These are phyloP conservation scores for Rhizoglyphus robini DNA, from an alignment of 1,140 invertebrate species.

Conservation along the genomic window DNA sequence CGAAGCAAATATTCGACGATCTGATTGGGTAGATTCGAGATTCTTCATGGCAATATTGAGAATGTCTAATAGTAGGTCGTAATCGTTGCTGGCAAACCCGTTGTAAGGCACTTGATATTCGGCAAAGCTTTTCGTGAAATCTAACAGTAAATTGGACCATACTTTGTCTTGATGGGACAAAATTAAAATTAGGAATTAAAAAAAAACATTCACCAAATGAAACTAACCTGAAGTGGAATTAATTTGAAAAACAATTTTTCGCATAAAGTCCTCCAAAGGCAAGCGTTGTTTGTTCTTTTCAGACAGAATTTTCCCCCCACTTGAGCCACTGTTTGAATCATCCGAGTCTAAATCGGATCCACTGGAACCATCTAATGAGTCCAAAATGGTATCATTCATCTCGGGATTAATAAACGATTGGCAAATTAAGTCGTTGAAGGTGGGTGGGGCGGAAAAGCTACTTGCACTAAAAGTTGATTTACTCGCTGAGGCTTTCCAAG, in stretches of 20 bases:
- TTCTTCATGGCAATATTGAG: slow-evolving; percentile 1
- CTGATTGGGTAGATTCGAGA: neutral
- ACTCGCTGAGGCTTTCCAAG: no score
- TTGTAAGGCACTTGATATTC: neutral
- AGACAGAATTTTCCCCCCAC: no score
- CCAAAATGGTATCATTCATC: no score
- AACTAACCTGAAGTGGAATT: neutral
- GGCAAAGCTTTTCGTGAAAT: slow-evolving; percentile 12
- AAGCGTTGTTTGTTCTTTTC: slow-evolving; percentile 6
- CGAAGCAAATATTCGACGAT: neutral
- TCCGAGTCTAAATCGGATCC: neutral
- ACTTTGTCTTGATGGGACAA: neutral
- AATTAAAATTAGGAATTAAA: neutral
- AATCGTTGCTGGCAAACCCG: neutral
- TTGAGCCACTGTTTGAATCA: neutral
- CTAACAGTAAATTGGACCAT: slow-evolving; percentile 10
- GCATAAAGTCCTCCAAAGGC: slow-evolving; percentile 10
- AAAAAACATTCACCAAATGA: no score
- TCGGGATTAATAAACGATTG: no score
- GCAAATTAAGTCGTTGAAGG: neutral
- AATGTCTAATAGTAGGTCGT: slow-evolving; percentile 1
- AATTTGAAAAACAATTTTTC: slow-evolving; percentile 3
- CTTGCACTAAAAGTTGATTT: no score
- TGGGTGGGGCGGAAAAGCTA: no score
- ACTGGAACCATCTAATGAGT: neutral